phyloP scores from a whole-genome alignment of 2,888 invertebrate genomes.

The Aleiodes alternator region DNA sequence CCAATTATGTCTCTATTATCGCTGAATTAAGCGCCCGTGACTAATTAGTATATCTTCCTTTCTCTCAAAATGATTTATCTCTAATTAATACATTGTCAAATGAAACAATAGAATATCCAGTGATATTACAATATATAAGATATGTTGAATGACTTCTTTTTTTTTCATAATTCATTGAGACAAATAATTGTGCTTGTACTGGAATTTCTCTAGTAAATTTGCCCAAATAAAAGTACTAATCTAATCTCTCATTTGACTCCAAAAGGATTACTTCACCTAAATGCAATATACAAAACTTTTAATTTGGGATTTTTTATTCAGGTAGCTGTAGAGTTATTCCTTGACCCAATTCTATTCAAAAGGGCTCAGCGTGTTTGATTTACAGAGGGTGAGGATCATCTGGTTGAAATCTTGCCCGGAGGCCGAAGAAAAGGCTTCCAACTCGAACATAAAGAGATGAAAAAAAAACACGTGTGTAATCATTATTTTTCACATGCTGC shows the following conservation, averaged over 20 bases:
- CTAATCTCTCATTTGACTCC: background rate
- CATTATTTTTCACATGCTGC: slow-evolving; percentile 37
- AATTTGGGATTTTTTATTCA: background rate
- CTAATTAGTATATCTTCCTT: background rate
- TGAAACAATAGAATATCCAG: too few relatives aligned
- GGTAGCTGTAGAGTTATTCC: slow-evolving; percentile 31
- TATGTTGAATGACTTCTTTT: background rate
- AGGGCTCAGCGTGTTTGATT: slow-evolving; percentile 20
- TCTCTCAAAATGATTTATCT: too few relatives aligned
- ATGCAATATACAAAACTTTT: background rate
- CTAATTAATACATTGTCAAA: too few relatives aligned
- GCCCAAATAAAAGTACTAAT: too few relatives aligned
- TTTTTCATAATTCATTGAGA: background rate
- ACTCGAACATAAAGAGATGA: slow-evolving; percentile 41
- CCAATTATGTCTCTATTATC: slow-evolving; percentile 28
- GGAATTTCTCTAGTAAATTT: background rate
- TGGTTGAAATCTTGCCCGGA: slow-evolving; percentile 56
- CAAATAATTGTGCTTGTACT: background rate
- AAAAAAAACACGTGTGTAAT: slow-evolving; percentile 45
- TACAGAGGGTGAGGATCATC: slow-evolving; percentile 58
- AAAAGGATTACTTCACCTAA: slow-evolving; percentile 15
- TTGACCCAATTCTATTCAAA: slow-evolving; percentile 27
- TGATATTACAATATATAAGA: too few relatives aligned
- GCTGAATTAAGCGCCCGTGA: slow-evolving; percentile 7
- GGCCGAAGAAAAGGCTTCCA: slow-evolving; percentile 43